Conservation (phyloP, 2,113 vertebrate genomes). For the Psephotus haematonotus region DNA sequence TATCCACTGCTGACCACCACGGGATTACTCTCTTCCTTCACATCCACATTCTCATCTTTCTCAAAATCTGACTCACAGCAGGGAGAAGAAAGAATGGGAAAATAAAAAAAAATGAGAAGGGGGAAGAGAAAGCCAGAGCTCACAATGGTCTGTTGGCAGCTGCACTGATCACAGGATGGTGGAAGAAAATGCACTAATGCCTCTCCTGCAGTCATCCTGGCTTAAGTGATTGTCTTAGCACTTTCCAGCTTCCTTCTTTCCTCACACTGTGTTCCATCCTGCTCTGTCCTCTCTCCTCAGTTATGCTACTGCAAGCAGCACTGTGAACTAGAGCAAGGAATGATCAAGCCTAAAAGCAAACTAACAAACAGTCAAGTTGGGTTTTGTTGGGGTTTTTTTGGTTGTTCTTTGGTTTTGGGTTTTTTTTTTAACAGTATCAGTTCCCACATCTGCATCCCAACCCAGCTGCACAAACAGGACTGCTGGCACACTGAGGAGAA, state of each 20-base stretch:
- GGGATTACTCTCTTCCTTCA: slow-evolving; percentile 61
- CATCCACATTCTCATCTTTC: slow-evolving; percentile 67
- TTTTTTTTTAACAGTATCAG: not conserved
- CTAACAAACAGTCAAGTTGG: not conserved
- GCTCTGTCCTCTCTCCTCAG: not conserved
- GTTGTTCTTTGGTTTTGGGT: not conserved
- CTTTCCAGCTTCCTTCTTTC: not conserved
- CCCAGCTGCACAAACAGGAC: not conserved
- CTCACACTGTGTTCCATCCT: not conserved
- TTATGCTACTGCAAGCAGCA: not conserved
- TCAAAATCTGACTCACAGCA: slow-evolving; percentile 43
- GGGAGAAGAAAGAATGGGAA: not conserved
- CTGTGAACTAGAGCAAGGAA: not conserved
- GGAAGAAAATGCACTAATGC: not conserved
- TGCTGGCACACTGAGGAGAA: not conserved
- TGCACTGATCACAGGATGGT: not conserved
- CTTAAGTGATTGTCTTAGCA: not conserved
- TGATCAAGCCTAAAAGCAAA: not conserved
- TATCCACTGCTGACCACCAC: slow-evolving; percentile 75
- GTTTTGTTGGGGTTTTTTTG: not conserved
- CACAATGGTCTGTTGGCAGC: not conserved
- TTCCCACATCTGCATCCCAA: not conserved
- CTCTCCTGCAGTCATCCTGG: not conserved
- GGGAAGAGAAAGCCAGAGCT: not conserved
- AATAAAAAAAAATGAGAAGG: not conserved